Percentiles rank a stretch among this genome's conserved stretches.
Conservation (phyloP, 2,888 invertebrate genomes). For the Congeria kusceri region DNA sequence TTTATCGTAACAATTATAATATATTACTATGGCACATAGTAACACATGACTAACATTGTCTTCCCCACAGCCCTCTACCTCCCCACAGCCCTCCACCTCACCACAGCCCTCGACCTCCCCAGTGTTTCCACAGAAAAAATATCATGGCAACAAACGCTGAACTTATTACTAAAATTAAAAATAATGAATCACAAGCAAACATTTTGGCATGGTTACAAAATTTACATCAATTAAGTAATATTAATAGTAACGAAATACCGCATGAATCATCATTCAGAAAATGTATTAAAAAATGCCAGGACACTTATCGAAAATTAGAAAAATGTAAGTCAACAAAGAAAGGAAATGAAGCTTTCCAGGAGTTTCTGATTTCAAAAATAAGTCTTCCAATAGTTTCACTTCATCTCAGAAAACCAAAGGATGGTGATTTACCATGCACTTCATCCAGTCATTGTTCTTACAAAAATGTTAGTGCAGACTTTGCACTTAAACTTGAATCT, state of each 20-base stretch:
- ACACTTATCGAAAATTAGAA: constrained; percentile 4
- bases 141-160: not conserved
- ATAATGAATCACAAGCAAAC: not conserved
- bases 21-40: no score
- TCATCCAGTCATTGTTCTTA: not conserved
- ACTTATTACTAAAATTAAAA: not conserved
- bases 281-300: constrained; percentile 8
- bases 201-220: not conserved
- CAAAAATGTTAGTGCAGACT: constrained; percentile 5
- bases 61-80: no score
- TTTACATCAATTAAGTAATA: not conserved
- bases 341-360: not conserved
- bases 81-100: no score
- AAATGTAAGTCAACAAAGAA: not conserved
- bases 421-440: not conserved
- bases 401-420: not conserved
- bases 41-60: no score
- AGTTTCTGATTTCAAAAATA: not conserved
- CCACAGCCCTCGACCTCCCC: constrained; percentile 11
- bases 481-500: not conserved
- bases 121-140: not conserved
- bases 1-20: no score
- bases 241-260: not conserved
- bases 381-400: constrained; percentile 3
- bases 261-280: constrained; percentile 15